phyloP scores from a whole-genome alignment of 2,888 invertebrate genomes.

The Parnassius mnemosyne region DNA sequence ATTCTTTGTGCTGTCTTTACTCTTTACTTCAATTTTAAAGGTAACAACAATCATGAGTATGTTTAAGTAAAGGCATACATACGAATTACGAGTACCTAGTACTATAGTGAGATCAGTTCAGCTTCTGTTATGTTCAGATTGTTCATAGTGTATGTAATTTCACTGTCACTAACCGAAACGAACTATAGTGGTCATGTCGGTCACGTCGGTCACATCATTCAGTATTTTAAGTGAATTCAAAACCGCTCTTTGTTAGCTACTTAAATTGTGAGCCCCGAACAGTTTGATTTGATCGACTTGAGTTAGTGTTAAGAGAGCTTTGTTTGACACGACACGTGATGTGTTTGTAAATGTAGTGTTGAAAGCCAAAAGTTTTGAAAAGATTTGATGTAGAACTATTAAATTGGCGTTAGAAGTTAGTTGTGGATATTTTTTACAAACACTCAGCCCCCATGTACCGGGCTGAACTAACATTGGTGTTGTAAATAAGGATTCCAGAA shows the following conservation, averaged over 20 bases:
- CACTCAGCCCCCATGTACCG: too few relatives aligned
- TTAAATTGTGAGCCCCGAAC: conserved; percentile 19
- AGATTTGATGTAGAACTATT: conserved; percentile 3
- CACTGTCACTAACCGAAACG: background rate
- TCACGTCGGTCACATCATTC: conserved; percentile 24
- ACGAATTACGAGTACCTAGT: too few relatives aligned
- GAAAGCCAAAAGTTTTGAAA: conserved; percentile 12
- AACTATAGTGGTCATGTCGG: conserved; percentile 14
- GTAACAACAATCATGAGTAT: too few relatives aligned
- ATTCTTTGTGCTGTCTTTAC: too few relatives aligned
- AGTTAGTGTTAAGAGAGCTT: conserved; percentile 22
- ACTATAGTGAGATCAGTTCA: too few relatives aligned
- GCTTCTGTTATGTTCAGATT: background rate
- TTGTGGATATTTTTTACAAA: too few relatives aligned
- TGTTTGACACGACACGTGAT: conserved; percentile 19
- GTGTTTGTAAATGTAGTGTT: conserved; percentile 23
- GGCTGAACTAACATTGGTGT: too few relatives aligned
- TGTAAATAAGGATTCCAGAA: too few relatives aligned
- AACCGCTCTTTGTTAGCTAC: conserved; percentile 22
- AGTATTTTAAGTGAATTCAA: conserved; percentile 26
- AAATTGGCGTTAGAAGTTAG: too few relatives aligned
- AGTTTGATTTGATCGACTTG: conserved; percentile 21
- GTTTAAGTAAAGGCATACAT: too few relatives aligned
- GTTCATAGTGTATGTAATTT: conserved; percentile 3
- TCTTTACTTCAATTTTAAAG: too few relatives aligned